Evolutionary conservation across 2,797 vertebrate species (phyloP).

Genomic region (Hydrocynus forskahlii): DNA sequence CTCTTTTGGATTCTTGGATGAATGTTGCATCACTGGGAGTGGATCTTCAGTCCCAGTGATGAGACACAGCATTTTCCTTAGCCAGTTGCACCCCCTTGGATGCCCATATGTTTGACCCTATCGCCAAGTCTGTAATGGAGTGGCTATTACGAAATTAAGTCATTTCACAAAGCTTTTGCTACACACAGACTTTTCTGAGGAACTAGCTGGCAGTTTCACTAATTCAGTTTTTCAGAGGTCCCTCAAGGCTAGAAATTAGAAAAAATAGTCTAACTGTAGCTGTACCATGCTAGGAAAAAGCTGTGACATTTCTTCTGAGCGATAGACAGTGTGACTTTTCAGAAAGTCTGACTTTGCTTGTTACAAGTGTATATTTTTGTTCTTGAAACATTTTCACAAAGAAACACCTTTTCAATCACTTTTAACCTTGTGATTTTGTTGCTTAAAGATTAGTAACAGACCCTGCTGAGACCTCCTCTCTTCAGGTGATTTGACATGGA

Average conservation of each 20-base stretch:
- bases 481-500: slow-evolving; percentile 13
- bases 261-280: slow-evolving; percentile 1
- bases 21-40: background rate
- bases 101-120: background rate
- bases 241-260: background rate
- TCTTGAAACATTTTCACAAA: background rate
- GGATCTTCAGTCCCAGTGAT: background rate
- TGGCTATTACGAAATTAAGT: background rate
- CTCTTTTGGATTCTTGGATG: background rate
- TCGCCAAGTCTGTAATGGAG: background rate
- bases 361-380: background rate
- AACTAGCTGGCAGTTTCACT: slow-evolving; percentile 27
- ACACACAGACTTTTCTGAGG: background rate
- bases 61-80: background rate
- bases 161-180: background rate
- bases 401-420: background rate
- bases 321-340: background rate
- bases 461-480: background rate
- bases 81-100: background rate
- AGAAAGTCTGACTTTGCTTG: background rate
- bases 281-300: background rate
- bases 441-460: background rate
- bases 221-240: slow-evolving; percentile 14
- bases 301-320: background rate
- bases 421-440: background rate